Percentiles rank a stretch among this genome's conserved stretches.
phyloP scores from a whole-genome alignment of 2,797 vertebrate genomes.

The Percopsis omiscomaycus region DNA sequence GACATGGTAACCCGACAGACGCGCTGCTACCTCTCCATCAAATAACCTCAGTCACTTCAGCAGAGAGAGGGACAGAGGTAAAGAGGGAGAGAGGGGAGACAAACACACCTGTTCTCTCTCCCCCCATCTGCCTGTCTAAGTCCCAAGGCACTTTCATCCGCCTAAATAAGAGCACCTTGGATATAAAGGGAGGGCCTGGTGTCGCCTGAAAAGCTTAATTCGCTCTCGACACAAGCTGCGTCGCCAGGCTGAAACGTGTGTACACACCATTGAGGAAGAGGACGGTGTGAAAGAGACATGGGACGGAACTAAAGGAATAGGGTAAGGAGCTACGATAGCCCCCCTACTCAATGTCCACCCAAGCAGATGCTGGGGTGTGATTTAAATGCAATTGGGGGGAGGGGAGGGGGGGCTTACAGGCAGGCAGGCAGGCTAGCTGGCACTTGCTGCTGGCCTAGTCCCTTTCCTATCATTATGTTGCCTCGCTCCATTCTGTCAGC shows the following conservation, averaged over 20 bases:
- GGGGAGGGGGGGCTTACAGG: slow-evolving; percentile 38
- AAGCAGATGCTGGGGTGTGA: slow-evolving; percentile 59
- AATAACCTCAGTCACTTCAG: slow-evolving; percentile 44
- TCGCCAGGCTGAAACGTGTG: slow-evolving; percentile 38
- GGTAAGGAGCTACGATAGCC: slow-evolving; percentile 18
- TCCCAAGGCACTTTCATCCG: slow-evolving; percentile 39
- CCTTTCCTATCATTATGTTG: slow-evolving; percentile 40
- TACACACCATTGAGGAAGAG: slow-evolving; percentile 30
- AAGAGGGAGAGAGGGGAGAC: background rate
- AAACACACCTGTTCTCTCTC: slow-evolving; percentile 37
- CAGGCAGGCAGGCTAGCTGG: slow-evolving; percentile 28
- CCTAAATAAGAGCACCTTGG: slow-evolving; percentile 54
- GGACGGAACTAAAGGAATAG: slow-evolving; percentile 4
- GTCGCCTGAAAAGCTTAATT: too few relatives aligned
- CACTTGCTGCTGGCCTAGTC: slow-evolving; percentile 43
- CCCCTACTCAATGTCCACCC: slow-evolving; percentile 54
- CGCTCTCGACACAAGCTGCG: background rate
- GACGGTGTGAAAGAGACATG: background rate
- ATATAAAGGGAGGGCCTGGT: slow-evolving; percentile 26
- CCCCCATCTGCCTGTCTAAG: slow-evolving; percentile 22
- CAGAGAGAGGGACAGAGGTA: slow-evolving; percentile 15
- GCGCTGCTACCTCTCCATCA: slow-evolving; percentile 41
- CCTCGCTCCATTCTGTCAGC: slow-evolving; percentile 44
- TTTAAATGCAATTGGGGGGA: slow-evolving; percentile 48
- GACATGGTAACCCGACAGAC: slow-evolving; percentile 32